A percentile compares a stretch with the other conserved stretches of the same genome.
These are phyloP conservation scores for Macrotis lagotis DNA, from an alignment of 2,113 vertebrate species.

Conservation along the genomic window DNA sequence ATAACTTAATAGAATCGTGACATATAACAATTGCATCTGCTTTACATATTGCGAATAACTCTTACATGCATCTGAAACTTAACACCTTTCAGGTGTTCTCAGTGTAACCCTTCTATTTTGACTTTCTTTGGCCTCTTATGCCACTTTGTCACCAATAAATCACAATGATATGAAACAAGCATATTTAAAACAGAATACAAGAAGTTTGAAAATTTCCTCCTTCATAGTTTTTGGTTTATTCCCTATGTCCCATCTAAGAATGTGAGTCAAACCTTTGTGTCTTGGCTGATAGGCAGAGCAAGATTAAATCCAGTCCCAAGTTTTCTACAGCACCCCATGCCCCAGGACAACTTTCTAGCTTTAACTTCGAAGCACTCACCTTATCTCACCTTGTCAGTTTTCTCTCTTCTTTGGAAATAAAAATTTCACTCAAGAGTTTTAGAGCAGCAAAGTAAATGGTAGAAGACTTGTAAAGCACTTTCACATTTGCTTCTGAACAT, in stretches of 20 bases:
- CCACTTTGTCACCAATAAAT: constrained; percentile 8
- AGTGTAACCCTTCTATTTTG: not conserved
- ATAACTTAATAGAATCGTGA: not conserved
- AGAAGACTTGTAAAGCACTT: constrained; percentile 35
- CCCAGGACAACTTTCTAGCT: not conserved
- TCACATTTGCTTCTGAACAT: constrained; percentile 59
- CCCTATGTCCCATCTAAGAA: not conserved
- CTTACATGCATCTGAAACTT: not conserved
- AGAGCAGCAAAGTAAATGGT: constrained; percentile 41
- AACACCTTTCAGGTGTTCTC: not conserved
- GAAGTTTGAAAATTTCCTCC: not conserved
- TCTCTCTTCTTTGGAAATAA: constrained; percentile 49
- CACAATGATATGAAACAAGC: not conserved
- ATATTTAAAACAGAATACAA: not conserved
- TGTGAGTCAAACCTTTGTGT: not conserved
- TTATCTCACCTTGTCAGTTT: constrained; percentile 74
- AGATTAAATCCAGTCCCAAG: not conserved
- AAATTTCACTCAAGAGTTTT: constrained; percentile 62
- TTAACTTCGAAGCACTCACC: constrained; percentile 27
- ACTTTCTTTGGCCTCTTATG: not conserved
- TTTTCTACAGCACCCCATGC: not conserved
- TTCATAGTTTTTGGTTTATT: not conserved
- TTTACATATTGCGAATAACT: not conserved
- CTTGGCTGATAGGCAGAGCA: not conserved
- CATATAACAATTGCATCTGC: not conserved